These are phyloP conservation scores for Bimastos eiseni DNA, from an alignment of 2,888 invertebrate species.

Conservation along the genomic window DNA sequence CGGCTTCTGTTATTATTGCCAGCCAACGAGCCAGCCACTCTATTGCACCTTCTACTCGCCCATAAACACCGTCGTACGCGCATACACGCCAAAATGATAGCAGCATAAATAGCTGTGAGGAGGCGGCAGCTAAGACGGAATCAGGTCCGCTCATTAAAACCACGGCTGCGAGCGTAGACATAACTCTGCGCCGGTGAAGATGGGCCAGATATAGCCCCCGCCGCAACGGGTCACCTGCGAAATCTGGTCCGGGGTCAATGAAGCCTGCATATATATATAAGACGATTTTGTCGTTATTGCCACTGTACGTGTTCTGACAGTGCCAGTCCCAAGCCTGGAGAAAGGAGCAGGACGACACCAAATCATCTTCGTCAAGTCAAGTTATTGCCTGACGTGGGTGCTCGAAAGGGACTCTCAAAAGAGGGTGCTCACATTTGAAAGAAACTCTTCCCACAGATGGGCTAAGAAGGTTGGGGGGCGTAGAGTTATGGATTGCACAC, in stretches of 20 bases:
- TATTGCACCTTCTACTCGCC: background rate
- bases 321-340: no score
- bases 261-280: no score
- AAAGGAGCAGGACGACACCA: no score
- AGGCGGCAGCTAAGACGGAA: background rate
- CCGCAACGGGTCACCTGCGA: background rate
- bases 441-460: no score
- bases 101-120: background rate
- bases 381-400: no score
- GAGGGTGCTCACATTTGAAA: no score
- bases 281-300: background rate
- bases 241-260: background rate
- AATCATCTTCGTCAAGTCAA: no score
- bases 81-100: constrained; percentile 2
- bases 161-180: background rate
- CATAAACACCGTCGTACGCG: background rate
- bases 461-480: no score
- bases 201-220: background rate
- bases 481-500: no score
- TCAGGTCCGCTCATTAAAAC: constrained; percentile 23
- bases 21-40: background rate
- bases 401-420: no score
- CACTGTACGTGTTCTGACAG: no score
- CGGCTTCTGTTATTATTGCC: background rate
- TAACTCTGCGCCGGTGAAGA: background rate